Percentiles rank a stretch among this genome's conserved stretches.
Evolutionary conservation across 1,140 invertebrate genomes (phyloP).

Genomic region (Eulimnadia texana): DNA sequence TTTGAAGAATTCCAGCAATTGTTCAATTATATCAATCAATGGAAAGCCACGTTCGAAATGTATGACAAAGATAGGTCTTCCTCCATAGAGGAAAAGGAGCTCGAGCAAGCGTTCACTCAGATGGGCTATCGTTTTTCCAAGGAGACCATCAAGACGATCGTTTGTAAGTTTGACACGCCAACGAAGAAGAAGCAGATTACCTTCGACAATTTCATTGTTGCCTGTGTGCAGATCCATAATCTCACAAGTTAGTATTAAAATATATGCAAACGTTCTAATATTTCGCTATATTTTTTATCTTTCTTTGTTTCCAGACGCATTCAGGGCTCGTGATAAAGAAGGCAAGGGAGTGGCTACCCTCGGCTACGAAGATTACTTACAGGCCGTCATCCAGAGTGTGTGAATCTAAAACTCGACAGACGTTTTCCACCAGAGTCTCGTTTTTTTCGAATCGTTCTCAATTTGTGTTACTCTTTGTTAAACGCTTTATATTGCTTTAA

Average conservation of each 20-base stretch:
- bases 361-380: slow-evolving; percentile 71
- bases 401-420: neutral
- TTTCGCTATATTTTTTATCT: slow-evolving; percentile 1
- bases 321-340: slow-evolving; percentile 52
- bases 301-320: slow-evolving; percentile 45
- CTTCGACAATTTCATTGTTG: slow-evolving; percentile 74
- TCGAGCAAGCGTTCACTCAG: slow-evolving; percentile 60
- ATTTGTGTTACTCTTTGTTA: neutral
- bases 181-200: slow-evolving; percentile 46
- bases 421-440: too few species aligned
- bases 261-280: neutral
- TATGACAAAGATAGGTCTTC: slow-evolving; percentile 72
- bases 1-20: slow-evolving; percentile 70
- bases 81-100: slow-evolving; percentile 61
- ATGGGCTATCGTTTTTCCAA: slow-evolving; percentile 78
- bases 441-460: too few species aligned
- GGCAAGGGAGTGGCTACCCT: slow-evolving; percentile 61
- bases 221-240: slow-evolving; percentile 71
- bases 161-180: slow-evolving; percentile 47
- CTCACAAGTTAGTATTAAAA: slow-evolving; percentile 41
- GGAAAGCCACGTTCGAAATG: slow-evolving; percentile 51
- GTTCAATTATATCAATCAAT: slow-evolving; percentile 59
- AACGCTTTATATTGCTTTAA: too few species aligned
- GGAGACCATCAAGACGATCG: slow-evolving; percentile 57
- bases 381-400: slow-evolving; percentile 39